phyloP scores from a whole-genome alignment of 1,140 invertebrate genomes.

The Vanessa tameamea region DNA sequence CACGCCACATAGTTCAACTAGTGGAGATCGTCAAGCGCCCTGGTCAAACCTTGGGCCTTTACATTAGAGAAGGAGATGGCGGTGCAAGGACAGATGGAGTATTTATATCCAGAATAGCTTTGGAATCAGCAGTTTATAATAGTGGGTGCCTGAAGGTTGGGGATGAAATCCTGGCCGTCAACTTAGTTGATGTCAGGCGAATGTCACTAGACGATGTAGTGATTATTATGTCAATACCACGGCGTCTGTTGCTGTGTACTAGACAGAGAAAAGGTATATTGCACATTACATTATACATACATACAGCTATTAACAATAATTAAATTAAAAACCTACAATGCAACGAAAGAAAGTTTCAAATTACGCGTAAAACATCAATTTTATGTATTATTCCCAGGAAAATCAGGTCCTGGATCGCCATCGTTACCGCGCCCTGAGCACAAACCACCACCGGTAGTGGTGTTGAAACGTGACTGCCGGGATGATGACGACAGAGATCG shows the following conservation, averaged over 20 bases:
- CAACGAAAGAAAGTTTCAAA: too few relatives aligned
- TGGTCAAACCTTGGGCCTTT: slow-evolving; percentile 98
- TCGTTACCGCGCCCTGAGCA: slow-evolving; percentile 87
- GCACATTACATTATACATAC: too few relatives aligned
- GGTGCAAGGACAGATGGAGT: slow-evolving; percentile 96
- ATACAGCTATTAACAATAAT: too few relatives aligned
- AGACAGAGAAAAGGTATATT: slow-evolving; percentile 85
- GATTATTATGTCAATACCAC: slow-evolving; percentile 99
- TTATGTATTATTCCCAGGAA: slow-evolving; percentile 61
- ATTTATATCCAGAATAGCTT: slow-evolving; percentile 98
- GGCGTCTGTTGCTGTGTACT: slow-evolving; percentile 95
- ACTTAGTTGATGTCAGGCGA: slow-evolving; percentile 97
- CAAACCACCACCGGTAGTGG: slow-evolving; percentile 94
- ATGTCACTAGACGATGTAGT: slow-evolving; percentile 99
- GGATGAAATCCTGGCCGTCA: slow-evolving; percentile 99
- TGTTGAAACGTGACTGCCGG: slow-evolving; percentile 94
- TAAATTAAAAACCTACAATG: too few relatives aligned
- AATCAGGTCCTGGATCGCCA: slow-evolving; percentile 85
- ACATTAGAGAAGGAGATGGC: slow-evolving; percentile 98
- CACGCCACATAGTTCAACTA: slow-evolving; percentile 92
- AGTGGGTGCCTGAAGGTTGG: slow-evolving; percentile 97
- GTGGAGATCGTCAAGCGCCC: slow-evolving; percentile 99
- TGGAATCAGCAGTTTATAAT: slow-evolving; percentile 97
- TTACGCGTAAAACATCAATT: background rate
- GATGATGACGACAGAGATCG: slow-evolving; percentile 91